These are phyloP conservation scores for Zosterops pallidus DNA, from an alignment of 2,113 vertebrate species.

Conservation along the genomic window DNA sequence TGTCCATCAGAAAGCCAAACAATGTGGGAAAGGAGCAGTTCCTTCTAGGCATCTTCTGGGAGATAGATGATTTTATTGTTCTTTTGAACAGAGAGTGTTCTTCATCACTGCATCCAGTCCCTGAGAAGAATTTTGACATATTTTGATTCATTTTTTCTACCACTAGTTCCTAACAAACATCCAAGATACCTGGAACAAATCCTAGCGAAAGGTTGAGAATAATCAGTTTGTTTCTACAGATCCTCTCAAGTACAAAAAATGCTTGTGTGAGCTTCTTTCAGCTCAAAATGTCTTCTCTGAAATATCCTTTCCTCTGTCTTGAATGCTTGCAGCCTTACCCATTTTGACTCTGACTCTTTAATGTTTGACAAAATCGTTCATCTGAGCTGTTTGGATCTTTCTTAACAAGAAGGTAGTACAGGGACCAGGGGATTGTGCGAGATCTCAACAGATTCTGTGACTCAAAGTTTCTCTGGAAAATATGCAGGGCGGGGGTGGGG, in stretches of 20 bases:
- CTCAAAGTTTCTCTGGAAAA: not conserved
- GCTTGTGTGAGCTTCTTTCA: not conserved
- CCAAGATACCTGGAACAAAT: not conserved
- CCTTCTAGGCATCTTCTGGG: not conserved
- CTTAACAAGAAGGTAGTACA: not conserved
- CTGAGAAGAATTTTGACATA: not conserved
- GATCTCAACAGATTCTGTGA: not conserved
- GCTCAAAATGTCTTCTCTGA: not conserved
- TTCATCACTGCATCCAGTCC: not conserved
- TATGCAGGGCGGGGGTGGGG: fast-evolving
- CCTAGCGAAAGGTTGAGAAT: not conserved
- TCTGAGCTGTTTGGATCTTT: not conserved
- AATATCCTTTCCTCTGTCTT: not conserved
- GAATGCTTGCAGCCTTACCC: not conserved
- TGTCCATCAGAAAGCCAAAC: not conserved
- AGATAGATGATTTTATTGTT: not conserved
- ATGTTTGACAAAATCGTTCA: not conserved
- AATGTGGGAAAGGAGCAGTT: not conserved
- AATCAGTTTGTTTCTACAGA: not conserved
- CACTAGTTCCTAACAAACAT: not conserved
- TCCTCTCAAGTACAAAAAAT: not conserved
- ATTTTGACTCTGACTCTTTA: not conserved
- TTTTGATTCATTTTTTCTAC: not conserved
- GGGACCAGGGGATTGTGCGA: not conserved
- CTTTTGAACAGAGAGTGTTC: not conserved